Evolutionary conservation across 2,797 vertebrate genomes (phyloP).

Genomic region (Tauraco hartlaubi): DNA sequence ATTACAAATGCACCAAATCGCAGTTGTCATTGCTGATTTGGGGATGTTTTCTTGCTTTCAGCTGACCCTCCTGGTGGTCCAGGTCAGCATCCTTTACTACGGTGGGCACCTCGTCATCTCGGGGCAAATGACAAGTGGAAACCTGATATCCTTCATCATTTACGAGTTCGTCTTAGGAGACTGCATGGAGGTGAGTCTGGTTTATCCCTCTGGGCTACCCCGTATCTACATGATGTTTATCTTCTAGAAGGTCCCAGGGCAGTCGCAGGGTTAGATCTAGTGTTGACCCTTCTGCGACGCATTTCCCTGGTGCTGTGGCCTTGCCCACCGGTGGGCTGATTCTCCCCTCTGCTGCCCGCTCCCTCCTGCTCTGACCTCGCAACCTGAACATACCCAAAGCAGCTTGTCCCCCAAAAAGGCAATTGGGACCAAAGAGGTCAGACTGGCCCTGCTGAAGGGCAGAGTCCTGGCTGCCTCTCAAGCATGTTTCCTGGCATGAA

Average conservation of each 20-base stretch:
- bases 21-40: not conserved
- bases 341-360: not conserved
- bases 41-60: constrained; percentile 68
- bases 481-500: not conserved
- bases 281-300: not conserved
- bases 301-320: not conserved
- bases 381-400: not conserved
- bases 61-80: constrained; percentile 90
- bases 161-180: constrained; percentile 93
- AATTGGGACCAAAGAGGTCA: not conserved
- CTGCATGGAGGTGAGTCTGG: constrained; percentile 89
- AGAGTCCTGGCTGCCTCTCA: constrained; percentile 25
- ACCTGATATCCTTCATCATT: constrained; percentile 92
- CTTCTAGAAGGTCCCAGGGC: not conserved
- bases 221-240: not conserved
- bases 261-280: not conserved
- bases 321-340: not conserved
- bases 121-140: constrained; percentile 89
- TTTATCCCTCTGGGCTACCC: not conserved
- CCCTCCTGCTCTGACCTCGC: not conserved
- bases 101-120: constrained; percentile 93
- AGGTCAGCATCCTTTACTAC: constrained; percentile 92
- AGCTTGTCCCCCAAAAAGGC: not conserved
- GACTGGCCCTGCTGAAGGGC: not conserved
- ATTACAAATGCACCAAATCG: not conserved